These are phyloP conservation scores for Mimas tiliae DNA, from an alignment of 2,888 invertebrate genomes.

Conservation along the genomic window DNA sequence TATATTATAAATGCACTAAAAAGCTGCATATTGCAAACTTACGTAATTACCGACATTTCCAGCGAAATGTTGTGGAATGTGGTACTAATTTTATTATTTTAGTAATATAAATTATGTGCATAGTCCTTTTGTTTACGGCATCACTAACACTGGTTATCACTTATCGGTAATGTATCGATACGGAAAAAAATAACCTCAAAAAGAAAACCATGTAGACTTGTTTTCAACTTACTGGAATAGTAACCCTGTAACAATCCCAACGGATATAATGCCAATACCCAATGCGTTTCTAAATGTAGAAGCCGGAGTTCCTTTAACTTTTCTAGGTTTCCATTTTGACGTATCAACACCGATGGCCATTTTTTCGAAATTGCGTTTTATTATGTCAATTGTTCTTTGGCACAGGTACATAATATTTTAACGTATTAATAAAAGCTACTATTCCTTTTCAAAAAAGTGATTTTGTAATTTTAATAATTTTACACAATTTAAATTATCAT, in stretches of 20 bases:
- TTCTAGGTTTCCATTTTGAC: constrained; percentile 87
- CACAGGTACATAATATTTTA: not conserved
- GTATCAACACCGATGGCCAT: constrained; percentile 84
- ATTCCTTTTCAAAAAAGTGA: too few species aligned
- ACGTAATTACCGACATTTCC: too few species aligned
- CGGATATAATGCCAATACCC: constrained; percentile 71
- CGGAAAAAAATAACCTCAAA: constrained; percentile 51
- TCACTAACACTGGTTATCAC: too few species aligned
- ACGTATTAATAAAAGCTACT: too few species aligned
- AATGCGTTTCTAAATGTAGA: constrained; percentile 82
- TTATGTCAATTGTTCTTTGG: not conserved
- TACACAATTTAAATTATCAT: too few species aligned
- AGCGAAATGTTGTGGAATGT: too few species aligned
- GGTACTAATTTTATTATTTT: too few species aligned
- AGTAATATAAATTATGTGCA: too few species aligned
- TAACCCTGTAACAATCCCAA: constrained; percentile 68
- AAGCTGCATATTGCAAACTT: too few species aligned
- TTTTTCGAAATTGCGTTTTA: constrained; percentile 27
- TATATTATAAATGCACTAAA: too few species aligned
- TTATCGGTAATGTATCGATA: not conserved
- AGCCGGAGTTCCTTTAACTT: constrained; percentile 87
- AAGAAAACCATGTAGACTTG: not conserved
- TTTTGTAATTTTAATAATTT: too few species aligned
- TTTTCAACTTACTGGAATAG: constrained; percentile 78
- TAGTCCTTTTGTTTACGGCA: too few species aligned